Percentiles rank a stretch among this genome's conserved stretches.
phyloP scores from a whole-genome alignment of 2,113 vertebrate species.

The Etia nguti region DNA sequence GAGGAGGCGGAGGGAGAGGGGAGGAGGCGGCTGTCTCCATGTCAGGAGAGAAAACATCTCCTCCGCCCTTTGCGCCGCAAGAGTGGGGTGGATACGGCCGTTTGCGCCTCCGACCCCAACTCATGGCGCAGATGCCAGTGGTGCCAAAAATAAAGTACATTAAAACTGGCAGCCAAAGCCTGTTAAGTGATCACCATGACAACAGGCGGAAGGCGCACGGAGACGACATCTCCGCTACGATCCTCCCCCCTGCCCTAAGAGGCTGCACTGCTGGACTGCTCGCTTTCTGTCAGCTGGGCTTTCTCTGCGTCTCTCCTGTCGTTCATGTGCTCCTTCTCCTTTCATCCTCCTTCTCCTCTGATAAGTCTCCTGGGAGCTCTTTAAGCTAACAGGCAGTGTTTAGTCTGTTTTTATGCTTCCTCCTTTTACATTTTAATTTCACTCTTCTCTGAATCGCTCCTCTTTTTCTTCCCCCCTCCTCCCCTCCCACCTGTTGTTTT shows the following conservation, averaged over 20 bases:
- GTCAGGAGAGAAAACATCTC: constrained; percentile 16
- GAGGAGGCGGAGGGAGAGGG: neutral
- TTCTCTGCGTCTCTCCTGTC: neutral
- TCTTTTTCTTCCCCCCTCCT: neutral
- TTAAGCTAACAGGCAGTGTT: constrained; percentile 23
- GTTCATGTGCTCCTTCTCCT: neutral
- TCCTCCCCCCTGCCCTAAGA: neutral
- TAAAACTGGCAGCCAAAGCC: constrained; percentile 42
- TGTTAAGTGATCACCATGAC: constrained; percentile 67
- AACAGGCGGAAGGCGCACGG: constrained; percentile 40
- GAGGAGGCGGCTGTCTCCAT: neutral
- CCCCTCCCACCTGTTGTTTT: constrained; percentile 19
- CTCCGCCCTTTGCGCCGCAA: neutral
- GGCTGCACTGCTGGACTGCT: constrained; percentile 32
- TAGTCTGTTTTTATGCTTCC: constrained; percentile 19
- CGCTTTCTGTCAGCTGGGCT: neutral
- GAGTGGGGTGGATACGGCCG: neutral
- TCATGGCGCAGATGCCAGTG: constrained; percentile 14
- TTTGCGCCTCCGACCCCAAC: neutral
- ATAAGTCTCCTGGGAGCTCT: constrained; percentile 20
- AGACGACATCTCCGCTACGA: constrained; percentile 2
- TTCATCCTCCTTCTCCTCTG: constrained; percentile 16
- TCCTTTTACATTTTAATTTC: constrained; percentile 27
- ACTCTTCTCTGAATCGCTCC: neutral
- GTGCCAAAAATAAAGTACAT: constrained; percentile 59